Percentiles rank a stretch among this genome's conserved stretches.
Conservation (phyloP, 1,140 invertebrate genomes). For the Mizuhopecten yessoensis region DNA sequence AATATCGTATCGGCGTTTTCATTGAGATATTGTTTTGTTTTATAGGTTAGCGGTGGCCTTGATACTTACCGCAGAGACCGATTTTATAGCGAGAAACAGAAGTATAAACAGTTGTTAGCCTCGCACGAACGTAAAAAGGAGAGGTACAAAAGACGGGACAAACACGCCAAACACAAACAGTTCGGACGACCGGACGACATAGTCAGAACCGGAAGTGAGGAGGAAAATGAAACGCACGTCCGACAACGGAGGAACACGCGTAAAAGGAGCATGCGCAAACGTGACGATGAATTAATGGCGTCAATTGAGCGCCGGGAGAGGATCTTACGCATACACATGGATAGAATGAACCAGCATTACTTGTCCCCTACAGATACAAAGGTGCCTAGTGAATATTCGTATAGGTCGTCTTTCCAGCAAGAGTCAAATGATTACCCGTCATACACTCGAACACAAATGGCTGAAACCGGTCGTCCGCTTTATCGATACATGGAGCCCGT, state of each 20-base stretch:
- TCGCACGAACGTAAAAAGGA: background rate
- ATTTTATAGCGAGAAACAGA: constrained; percentile 28
- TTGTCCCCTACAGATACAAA: background rate
- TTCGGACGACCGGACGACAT: background rate
- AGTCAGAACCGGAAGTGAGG: constrained; percentile 21
- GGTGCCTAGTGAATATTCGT: background rate
- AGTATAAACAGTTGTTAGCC: background rate
- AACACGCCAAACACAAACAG: background rate
- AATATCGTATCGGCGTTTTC: background rate
- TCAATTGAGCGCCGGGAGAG: background rate
- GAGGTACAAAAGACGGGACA: background rate
- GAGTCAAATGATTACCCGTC: background rate
- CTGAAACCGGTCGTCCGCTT: background rate
- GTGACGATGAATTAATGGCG: constrained; percentile 1
- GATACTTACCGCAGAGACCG: background rate
- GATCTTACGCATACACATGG: background rate
- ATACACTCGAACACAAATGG: background rate
- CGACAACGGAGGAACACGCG: constrained; percentile 1
- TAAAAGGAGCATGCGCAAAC: constrained; percentile 15
- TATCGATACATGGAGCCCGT: background rate
- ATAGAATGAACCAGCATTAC: background rate
- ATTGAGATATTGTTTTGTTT: background rate
- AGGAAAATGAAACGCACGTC: background rate
- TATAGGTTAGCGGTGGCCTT: background rate
- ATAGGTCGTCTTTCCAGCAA: background rate